A percentile compares a stretch with the other conserved stretches of the same genome.
phyloP scores from a whole-genome alignment of 30 jellyfish, hydroid and myxozoan genomes.

The Turritopsis dohrnii region DNA sequence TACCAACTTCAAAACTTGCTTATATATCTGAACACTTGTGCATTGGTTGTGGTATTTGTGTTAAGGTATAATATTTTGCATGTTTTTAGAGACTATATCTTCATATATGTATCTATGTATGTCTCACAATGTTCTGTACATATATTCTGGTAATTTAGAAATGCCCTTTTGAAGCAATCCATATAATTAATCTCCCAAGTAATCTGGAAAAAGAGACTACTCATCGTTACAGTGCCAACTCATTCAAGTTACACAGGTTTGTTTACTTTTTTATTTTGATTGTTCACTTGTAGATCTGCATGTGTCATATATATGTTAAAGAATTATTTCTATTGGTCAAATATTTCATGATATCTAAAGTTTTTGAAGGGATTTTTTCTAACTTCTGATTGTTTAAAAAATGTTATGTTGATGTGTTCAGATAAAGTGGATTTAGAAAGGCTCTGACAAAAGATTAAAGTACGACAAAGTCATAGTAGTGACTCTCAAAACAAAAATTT shows the following conservation, averaged over 20 bases:
- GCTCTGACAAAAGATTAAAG: too few relatives aligned
- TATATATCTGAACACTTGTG: constrained; percentile 91
- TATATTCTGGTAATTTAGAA: constrained; percentile 56
- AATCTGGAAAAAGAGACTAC: constrained; percentile 88
- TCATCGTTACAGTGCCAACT: constrained; percentile 94
- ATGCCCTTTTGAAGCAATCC: constrained; percentile 98
- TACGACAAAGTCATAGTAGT: too few relatives aligned
- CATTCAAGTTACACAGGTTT: constrained; percentile 90
- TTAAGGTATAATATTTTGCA: constrained; percentile 67
- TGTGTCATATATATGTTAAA: too few relatives aligned
- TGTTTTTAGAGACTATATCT: too few relatives aligned
- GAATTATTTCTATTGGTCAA: too few relatives aligned
- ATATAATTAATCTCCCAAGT: constrained; percentile 91
- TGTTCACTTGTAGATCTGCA: neutral
- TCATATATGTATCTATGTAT: too few relatives aligned
- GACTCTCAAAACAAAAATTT: too few relatives aligned
- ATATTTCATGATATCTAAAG: too few relatives aligned
- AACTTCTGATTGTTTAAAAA: neutral
- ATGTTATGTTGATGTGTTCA: too few relatives aligned
- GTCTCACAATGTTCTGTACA: too few relatives aligned
- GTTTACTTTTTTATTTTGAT: neutral
- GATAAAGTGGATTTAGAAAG: too few relatives aligned
- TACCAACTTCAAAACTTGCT: constrained; percentile 90
- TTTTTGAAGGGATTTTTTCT: neutral
- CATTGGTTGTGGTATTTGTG: constrained; percentile 99